These are phyloP conservation scores for Thera britannica DNA, from an alignment of 2,888 invertebrate species.

Conservation along the genomic window DNA sequence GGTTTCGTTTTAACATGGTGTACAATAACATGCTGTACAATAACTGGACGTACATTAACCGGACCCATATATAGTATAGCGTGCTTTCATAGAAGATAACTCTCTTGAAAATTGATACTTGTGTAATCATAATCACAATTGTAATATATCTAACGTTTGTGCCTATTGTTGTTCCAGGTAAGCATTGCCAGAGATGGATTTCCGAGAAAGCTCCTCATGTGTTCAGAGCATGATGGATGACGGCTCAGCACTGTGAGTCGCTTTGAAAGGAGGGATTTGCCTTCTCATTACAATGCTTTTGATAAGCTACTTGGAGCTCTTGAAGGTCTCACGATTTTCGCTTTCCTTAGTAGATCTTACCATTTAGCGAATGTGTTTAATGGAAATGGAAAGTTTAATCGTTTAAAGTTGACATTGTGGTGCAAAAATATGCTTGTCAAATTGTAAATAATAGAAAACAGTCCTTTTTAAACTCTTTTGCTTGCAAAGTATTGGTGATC, in stretches of 20 bases:
- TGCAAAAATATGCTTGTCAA: neutral
- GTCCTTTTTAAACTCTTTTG: too few relatives aligned
- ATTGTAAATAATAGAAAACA: too few relatives aligned
- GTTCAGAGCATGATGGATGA: slow-evolving; percentile 47
- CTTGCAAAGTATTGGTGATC: neutral
- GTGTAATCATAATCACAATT: neutral
- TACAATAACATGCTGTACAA: too few relatives aligned
- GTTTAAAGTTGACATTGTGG: neutral
- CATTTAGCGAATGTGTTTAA: slow-evolving; percentile 3
- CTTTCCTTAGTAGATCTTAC: slow-evolving; percentile 1
- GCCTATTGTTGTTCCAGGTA: slow-evolving; percentile 66
- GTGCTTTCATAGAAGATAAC: too few relatives aligned
- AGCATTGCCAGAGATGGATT: slow-evolving; percentile 46
- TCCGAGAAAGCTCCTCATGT: slow-evolving; percentile 48
- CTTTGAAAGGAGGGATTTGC: slow-evolving; percentile 23
- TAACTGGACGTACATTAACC: too few relatives aligned
- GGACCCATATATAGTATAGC: too few relatives aligned
- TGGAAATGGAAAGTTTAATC: neutral
- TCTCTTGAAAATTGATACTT: neutral
- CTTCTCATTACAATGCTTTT: slow-evolving; percentile 15
- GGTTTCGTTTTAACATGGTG: too few relatives aligned
- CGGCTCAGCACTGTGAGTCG: slow-evolving; percentile 18
- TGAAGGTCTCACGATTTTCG: slow-evolving; percentile 11
- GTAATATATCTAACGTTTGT: slow-evolving; percentile 29
- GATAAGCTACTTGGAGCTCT: slow-evolving; percentile 14